These are phyloP conservation scores for Thymallus thymallus DNA, from an alignment of 2,113 vertebrate genomes.

Conservation along the genomic window DNA sequence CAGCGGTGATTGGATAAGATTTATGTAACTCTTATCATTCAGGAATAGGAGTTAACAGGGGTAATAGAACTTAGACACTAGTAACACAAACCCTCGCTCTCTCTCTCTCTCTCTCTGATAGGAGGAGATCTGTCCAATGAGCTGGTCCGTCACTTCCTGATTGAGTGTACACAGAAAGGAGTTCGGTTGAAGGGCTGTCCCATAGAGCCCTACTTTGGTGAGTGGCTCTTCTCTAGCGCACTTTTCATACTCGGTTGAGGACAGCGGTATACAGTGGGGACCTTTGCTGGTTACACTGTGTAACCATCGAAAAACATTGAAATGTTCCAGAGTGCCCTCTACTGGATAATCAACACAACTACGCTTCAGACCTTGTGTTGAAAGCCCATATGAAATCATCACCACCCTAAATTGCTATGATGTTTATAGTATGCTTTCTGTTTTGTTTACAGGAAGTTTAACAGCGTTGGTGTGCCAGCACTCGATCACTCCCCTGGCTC, in stretches of 20 bases:
- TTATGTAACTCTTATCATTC: constrained; percentile 32
- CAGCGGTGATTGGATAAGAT: constrained; percentile 33
- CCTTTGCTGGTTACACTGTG: constrained; percentile 28
- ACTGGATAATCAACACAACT: background rate
- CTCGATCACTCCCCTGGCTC: constrained; percentile 88
- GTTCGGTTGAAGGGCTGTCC: constrained; percentile 91
- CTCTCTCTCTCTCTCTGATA: constrained; percentile 41
- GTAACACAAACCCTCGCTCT: constrained; percentile 5
- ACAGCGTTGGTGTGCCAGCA: constrained; percentile 90
- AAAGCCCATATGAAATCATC: no score
- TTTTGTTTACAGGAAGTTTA: constrained; percentile 80
- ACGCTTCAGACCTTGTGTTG: background rate
- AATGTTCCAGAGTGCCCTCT: no score
- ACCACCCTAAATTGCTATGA: background rate
- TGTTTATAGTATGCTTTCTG: background rate
- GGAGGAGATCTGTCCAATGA: constrained; percentile 87
- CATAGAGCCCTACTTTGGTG: constrained; percentile 92
- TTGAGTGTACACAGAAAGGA: constrained; percentile 89
- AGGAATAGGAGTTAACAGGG: no score
- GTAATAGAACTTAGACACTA: no score
- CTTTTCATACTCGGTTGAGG: background rate
- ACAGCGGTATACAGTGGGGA: constrained; percentile 10
- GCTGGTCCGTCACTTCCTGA: constrained; percentile 91
- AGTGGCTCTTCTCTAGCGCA: constrained; percentile 48
- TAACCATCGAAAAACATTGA: no score